phyloP scores from a whole-genome alignment of 2,888 invertebrate species.

The Euplagia quadripunctaria region DNA sequence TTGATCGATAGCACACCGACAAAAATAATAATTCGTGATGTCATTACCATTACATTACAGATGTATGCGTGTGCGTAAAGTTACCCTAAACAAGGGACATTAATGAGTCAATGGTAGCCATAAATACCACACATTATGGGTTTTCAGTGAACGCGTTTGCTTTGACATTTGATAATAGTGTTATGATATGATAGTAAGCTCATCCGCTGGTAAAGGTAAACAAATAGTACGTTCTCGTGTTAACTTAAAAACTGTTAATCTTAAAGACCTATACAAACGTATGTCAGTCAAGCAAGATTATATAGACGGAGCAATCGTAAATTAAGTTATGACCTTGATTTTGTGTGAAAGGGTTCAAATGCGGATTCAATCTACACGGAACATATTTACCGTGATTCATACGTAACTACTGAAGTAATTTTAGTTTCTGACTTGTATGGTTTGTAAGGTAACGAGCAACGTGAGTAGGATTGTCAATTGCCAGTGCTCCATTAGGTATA shows the following conservation, averaged over 20 bases:
- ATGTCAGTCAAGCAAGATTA: not conserved
- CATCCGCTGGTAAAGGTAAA: conserved; percentile 45
- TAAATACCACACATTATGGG: conserved; percentile 58
- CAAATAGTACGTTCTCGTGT: conserved; percentile 28
- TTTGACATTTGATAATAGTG: conserved; percentile 53
- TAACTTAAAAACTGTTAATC: conserved; percentile 8
- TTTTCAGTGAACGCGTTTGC: conserved; percentile 54
- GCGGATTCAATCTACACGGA: too few species aligned
- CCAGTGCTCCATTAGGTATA: too few species aligned
- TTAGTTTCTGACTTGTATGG: too few species aligned
- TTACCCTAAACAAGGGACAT: conserved; percentile 67
- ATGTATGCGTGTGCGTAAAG: conserved; percentile 69
- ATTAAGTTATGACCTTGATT: not conserved
- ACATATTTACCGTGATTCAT: too few species aligned
- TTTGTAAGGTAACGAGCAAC: too few species aligned
- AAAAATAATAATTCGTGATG: conserved; percentile 74
- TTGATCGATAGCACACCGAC: conserved; percentile 68
- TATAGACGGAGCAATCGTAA: not conserved
- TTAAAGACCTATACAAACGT: not conserved
- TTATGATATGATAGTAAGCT: conserved; percentile 15
- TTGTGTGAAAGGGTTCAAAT: too few species aligned
- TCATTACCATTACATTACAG: conserved; percentile 65
- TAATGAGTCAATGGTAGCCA: conserved; percentile 64
- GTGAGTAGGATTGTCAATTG: too few species aligned
- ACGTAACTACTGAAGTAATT: too few species aligned